Conservation (phyloP, 2,888 invertebrate genomes). For the Parnassius smintheus region DNA sequence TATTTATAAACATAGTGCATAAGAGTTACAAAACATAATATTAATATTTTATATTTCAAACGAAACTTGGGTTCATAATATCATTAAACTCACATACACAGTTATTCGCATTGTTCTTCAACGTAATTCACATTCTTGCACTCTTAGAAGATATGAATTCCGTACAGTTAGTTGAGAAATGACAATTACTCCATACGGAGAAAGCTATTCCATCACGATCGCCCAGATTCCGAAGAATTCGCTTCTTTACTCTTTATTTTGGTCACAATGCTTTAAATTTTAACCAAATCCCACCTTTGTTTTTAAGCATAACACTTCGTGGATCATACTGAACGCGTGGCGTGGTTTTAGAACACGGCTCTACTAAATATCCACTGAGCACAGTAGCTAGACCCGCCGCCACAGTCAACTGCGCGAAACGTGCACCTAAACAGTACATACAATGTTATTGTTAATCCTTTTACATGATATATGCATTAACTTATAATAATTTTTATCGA, state of each 20-base stretch:
- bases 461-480: too few species aligned
- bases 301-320: conserved; percentile 72
- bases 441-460: conserved; percentile 3
- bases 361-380: conserved; percentile 54
- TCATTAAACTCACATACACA: too few species aligned
- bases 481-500: too few species aligned
- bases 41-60: too few species aligned
- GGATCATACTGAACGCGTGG: conserved; percentile 64
- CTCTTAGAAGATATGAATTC: neutral
- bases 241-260: neutral
- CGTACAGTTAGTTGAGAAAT: conserved; percentile 2
- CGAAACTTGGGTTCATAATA: too few species aligned
- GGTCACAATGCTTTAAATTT: conserved; percentile 46
- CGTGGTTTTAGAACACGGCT: conserved; percentile 65
- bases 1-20: too few species aligned
- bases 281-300: conserved; percentile 72
- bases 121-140: neutral
- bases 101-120: neutral
- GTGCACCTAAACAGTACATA: conserved; percentile 57
- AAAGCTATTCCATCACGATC: neutral
- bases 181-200: neutral
- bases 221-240: neutral
- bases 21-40: too few species aligned
- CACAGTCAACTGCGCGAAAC: conserved; percentile 68
- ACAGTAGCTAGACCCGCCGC: conserved; percentile 59